Evolutionary conservation across 2,113 vertebrate species (phyloP).

Genomic region (Anoplopoma fimbria): DNA sequence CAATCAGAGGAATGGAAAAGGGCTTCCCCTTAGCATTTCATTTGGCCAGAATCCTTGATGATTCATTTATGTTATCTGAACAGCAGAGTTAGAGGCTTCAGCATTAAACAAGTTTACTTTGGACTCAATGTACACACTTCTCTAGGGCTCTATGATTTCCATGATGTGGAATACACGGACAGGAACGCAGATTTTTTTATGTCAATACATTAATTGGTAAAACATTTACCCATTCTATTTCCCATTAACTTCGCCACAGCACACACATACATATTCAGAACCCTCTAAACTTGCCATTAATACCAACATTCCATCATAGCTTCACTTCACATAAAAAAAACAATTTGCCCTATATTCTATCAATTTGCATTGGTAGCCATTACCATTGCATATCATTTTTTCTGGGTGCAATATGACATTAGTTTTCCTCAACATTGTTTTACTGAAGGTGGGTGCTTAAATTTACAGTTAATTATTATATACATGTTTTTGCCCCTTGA

Average conservation of each 20-base stretch:
- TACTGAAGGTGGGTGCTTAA: too few species aligned
- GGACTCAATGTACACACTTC: not conserved
- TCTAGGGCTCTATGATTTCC: not conserved
- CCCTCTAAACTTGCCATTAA: not conserved
- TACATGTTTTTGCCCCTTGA: too few species aligned
- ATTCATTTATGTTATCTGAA: constrained; percentile 38
- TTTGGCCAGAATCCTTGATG: constrained; percentile 30
- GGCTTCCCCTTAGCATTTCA: not conserved
- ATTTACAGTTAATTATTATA: too few species aligned
- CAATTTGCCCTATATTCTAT: not conserved
- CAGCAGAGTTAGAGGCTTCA: constrained; percentile 1
- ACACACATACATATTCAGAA: too few species aligned
- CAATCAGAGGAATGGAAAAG: not conserved
- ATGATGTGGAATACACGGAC: not conserved
- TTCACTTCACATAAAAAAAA: not conserved
- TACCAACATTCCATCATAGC: not conserved
- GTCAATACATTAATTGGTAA: too few species aligned
- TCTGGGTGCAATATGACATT: too few species aligned
- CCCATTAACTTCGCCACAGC: too few species aligned
- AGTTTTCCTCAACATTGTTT: too few species aligned
- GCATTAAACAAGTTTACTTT: not conserved
- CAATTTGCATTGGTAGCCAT: too few species aligned
- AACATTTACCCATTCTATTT: too few species aligned
- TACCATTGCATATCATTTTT: too few species aligned
- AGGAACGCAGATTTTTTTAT: not conserved